A percentile compares a stretch with the other conserved stretches of the same genome.
Evolutionary conservation across 2,113 vertebrate species (phyloP).

Genomic region (Tetrax tetrax): DNA sequence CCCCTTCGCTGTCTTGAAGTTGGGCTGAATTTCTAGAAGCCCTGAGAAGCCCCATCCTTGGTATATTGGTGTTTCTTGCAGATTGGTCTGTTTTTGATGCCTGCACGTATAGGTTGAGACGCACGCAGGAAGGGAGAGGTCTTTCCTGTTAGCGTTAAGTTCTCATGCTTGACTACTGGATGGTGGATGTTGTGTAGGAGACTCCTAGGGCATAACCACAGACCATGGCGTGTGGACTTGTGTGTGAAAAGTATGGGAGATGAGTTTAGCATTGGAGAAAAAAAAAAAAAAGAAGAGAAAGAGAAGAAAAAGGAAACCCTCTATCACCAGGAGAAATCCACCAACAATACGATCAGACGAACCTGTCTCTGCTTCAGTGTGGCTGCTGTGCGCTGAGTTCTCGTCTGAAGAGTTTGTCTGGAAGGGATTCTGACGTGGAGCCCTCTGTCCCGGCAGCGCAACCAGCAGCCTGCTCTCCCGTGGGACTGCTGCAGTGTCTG

Average conservation of each 20-base stretch:
- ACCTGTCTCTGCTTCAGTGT: background rate
- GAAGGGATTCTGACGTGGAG: background rate
- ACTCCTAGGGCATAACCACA: background rate
- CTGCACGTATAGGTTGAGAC: background rate
- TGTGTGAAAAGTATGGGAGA: background rate
- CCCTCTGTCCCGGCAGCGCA: background rate
- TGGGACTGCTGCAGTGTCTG: background rate
- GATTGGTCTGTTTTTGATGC: conserved; percentile 35
- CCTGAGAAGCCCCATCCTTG: conserved; percentile 28
- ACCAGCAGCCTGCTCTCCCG: background rate
- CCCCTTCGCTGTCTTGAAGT: background rate
- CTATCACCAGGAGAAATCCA: background rate
- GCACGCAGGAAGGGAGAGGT: background rate
- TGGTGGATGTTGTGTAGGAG: conserved; percentile 17
- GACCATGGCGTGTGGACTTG: background rate
- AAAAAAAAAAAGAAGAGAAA: background rate
- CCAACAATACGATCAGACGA: background rate
- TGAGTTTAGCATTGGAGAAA: background rate
- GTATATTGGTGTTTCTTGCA: conserved; percentile 32
- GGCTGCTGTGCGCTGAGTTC: background rate
- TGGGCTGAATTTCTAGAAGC: conserved; percentile 29
- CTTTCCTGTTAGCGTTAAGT: background rate
- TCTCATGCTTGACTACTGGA: conserved; percentile 50
- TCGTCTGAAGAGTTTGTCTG: background rate
- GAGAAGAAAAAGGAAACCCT: background rate